Base-by-base conservation (phyloP, 2,113 vertebrate species). In the Trogon melanurus region DNA sequence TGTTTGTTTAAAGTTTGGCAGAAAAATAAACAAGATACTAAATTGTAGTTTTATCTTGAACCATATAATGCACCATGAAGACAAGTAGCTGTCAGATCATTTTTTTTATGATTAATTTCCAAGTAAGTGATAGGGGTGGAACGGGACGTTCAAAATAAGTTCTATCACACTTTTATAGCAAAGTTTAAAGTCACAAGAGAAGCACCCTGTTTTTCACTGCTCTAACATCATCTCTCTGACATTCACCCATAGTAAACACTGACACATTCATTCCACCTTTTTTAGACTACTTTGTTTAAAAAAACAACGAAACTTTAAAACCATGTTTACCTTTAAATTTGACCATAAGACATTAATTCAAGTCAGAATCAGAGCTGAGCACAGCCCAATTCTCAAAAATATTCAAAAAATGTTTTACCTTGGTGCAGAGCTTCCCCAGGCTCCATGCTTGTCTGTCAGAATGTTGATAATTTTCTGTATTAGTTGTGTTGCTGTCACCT, bases 401-500 rank as follows among this genome's bases (percentile, higher is more conserved):
- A 66, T 23, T 48, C 87, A 10, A 3, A 34, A 32, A 61, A 13
- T 1, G 22, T 57, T 95, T 97, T 99, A 99, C 99, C 99, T 99
- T 84, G 93, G 82, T 74, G 98, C 89, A 75, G 98, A 99, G 97
- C 92, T 98, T 78, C 99, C 99, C 99, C 99, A 99, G 88, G 99
- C 99, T 90, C 99, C 99, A 65, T 99, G 99, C 94, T 99, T 99
- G 98, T 99, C 99, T 36, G 98, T 99, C 94, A 99, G 98, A 87
- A 99, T 99, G 98, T 99, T 99, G 97, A 99, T 98, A 70, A 99
- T 99, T 98, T 99, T 99, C 98, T 99, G 99, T 95, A 99, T 98
- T 80, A 99, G 98, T 58, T 99, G 99, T n/a, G 98, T 99, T 94
- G 99, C 98, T 13, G 99, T 99, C 97, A 99, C 98, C 79, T 99